Percentiles rank a stretch among this genome's conserved stretches.
Evolutionary conservation across 1,140 invertebrate genomes (phyloP).

Genomic region (Anadara kagoshimensis): DNA sequence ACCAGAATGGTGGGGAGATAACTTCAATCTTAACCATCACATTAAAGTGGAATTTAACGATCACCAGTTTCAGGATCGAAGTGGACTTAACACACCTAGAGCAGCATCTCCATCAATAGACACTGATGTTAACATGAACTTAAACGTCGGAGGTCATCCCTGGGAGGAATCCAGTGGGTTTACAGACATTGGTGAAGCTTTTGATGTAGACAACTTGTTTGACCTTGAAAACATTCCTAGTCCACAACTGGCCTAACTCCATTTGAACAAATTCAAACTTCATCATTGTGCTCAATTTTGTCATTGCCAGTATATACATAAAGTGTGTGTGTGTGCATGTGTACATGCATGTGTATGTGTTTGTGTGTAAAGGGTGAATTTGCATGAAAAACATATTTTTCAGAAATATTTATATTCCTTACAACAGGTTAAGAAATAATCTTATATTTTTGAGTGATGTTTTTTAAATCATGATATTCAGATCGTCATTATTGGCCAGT

Average conservation of each 20-base stretch:
- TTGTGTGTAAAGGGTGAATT: no score
- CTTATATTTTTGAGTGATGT: no score
- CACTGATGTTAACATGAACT: constrained; percentile 13
- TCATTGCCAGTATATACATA: no score
- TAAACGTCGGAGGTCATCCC: constrained; percentile 42
- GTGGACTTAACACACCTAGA: constrained; percentile 59
- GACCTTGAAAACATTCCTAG: constrained; percentile 68
- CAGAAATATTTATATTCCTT: no score
- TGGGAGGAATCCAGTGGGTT: constrained; percentile 63
- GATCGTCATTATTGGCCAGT: no score
- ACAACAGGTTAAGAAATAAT: no score
- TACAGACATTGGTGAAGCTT: constrained; percentile 59
- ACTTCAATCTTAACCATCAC: constrained; percentile 44
- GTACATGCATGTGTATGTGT: no score
- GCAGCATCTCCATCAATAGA: constrained; percentile 55
- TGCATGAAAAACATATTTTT: no score
- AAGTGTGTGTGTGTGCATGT: no score
- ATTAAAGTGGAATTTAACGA: constrained; percentile 19
- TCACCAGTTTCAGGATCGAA: constrained; percentile 32
- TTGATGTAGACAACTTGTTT: constrained; percentile 71
- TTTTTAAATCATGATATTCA: no score
- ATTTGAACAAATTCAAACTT: no score
- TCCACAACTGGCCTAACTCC: constrained; percentile 47
- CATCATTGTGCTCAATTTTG: no score
- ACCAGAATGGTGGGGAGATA: constrained; percentile 71